Percentiles rank a stretch among this genome's conserved stretches.
Conservation (phyloP, 1,140 invertebrate genomes). For the Dreissena rostriformis region DNA sequence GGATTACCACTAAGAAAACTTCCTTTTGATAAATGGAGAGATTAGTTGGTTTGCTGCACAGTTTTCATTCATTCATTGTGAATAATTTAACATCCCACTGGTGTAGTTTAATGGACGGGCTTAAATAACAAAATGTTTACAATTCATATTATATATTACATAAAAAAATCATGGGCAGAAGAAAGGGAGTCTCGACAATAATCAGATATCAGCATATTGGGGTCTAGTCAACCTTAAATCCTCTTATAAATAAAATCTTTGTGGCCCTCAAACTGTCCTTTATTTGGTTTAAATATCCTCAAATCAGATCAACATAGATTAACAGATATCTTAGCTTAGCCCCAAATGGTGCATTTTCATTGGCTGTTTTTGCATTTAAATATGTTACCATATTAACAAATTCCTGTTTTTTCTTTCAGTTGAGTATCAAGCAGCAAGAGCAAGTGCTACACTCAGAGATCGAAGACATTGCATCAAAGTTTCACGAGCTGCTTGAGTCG, state of each 20-base stretch:
- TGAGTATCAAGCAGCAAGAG: slow-evolving; percentile 69
- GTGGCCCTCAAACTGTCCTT: background rate
- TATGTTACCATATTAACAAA: no score
- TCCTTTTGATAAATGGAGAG: background rate
- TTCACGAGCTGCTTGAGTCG: slow-evolving; percentile 65
- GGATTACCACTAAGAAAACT: no score
- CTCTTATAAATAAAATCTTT: background rate
- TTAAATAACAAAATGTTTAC: background rate
- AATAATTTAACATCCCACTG: background rate
- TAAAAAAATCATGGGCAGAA: background rate
- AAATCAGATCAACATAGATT: no score
- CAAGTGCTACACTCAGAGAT: slow-evolving; percentile 68
- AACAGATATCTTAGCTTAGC: no score
- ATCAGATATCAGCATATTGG: background rate
- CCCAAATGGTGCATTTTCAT: no score
- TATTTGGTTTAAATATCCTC: background rate
- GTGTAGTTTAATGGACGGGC: background rate
- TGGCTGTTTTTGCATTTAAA: no score
- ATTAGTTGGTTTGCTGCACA: background rate
- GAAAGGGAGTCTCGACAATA: background rate
- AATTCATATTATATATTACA: background rate
- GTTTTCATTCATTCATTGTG: background rate
- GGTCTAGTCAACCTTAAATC: background rate
- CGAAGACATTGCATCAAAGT: slow-evolving; percentile 68
- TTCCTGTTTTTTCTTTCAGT: slow-evolving; percentile 63